Evolutionary conservation across 2,797 vertebrate genomes (phyloP).

Genomic region (Okamejei kenojei): DNA sequence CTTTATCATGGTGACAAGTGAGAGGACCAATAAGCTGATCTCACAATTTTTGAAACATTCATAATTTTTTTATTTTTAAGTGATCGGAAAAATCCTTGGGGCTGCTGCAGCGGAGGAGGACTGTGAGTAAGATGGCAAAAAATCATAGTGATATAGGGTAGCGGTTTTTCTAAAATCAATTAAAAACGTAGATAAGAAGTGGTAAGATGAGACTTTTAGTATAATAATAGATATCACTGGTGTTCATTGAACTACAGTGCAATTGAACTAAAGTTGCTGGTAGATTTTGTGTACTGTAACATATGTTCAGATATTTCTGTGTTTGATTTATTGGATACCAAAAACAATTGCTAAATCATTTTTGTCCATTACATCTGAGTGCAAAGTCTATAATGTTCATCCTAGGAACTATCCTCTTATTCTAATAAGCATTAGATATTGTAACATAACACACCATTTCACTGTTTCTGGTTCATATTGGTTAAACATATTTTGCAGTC

Average conservation of each 20-base stretch:
- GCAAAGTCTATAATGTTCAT: background rate
- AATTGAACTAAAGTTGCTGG: background rate
- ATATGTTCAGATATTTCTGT: background rate
- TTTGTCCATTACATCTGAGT: background rate
- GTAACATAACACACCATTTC: background rate
- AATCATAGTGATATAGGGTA: no score
- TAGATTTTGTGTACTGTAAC: conserved; percentile 5
- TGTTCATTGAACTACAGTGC: background rate
- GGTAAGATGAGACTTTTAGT: no score
- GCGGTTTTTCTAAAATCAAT: no score
- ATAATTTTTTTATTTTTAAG: no score
- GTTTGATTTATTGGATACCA: conserved; percentile 11
- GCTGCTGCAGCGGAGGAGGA: no score
- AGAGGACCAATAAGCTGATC: no score
- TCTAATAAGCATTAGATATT: background rate
- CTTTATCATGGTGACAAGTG: no score
- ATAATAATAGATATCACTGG: background rate
- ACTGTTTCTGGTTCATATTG: background rate
- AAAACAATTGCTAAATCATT: background rate
- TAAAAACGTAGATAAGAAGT: no score
- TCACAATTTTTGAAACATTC: no score
- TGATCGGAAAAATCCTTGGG: no score
- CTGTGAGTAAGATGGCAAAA: no score
- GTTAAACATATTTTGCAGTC: background rate
- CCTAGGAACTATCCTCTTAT: conserved; percentile 9